A percentile compares a stretch with the other conserved stretches of the same genome.
phyloP scores from a whole-genome alignment of 1,140 invertebrate species.

The Diorhabda elongata region DNA sequence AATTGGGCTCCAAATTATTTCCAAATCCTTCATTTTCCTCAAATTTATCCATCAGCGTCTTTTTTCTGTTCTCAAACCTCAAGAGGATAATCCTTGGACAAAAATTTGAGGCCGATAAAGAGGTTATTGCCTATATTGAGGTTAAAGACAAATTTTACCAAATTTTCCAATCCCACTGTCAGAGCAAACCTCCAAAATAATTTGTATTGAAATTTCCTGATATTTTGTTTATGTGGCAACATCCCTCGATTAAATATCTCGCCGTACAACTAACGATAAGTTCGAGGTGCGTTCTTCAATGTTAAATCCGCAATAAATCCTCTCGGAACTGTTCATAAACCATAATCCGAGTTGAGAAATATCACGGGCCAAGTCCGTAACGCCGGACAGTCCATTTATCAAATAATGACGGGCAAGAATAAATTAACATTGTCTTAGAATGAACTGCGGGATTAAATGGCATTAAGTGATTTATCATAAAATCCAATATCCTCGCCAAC shows the following conservation, averaged over 20 bases:
- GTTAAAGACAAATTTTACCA: too few species aligned
- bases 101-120: too few species aligned
- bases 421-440: conserved; percentile 42
- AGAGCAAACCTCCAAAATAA: too few species aligned
- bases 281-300: conserved; percentile 10
- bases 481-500: conserved; percentile 36
- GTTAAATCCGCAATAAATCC: conserved; percentile 19
- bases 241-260: too few species aligned
- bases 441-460: conserved; percentile 37
- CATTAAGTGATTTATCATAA: conserved; percentile 42
- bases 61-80: too few species aligned
- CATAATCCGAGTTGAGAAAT: conserved; percentile 31
- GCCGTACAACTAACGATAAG: background rate
- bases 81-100: background rate
- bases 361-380: conserved; percentile 19
- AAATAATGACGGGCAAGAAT: conserved; percentile 37
- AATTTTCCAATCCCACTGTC: too few species aligned
- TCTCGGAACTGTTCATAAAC: conserved; percentile 16
- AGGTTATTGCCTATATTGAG: too few species aligned
- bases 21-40: too few species aligned
- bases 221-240: too few species aligned
- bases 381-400: conserved; percentile 40
- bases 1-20: too few species aligned
- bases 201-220: too few species aligned
- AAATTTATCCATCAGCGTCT: too few species aligned